phyloP scores from a whole-genome alignment of 2,797 vertebrate species.

The Muscicapa comitata region DNA sequence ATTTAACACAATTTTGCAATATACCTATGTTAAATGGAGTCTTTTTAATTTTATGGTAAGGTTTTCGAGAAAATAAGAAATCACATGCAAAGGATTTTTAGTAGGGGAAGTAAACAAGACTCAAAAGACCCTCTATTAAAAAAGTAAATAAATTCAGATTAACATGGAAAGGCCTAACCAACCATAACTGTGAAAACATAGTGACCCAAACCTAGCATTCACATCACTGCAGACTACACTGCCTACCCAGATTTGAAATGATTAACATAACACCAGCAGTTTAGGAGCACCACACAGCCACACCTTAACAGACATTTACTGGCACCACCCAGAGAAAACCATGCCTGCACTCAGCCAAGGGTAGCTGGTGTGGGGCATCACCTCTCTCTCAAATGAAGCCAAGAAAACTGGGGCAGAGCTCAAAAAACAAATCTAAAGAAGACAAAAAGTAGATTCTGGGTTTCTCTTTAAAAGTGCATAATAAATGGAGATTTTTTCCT shows the following conservation, averaged over 20 bases:
- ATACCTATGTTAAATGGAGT: neutral
- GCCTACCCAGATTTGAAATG: neutral
- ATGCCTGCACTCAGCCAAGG: neutral
- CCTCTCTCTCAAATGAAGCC: neutral
- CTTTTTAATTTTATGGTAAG: constrained; percentile 26
- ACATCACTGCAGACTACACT: neutral
- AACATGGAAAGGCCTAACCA: neutral
- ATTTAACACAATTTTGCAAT: neutral
- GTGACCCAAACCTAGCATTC: neutral
- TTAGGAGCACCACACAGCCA: fast-evolving
- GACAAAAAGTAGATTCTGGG: neutral
- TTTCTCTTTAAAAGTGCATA: neutral
- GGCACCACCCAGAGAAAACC: neutral
- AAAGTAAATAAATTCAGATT: neutral
- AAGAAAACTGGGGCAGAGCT: neutral
- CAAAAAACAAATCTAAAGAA: neutral
- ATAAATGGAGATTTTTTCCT: neutral
- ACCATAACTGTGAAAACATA: neutral
- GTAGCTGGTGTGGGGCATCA: neutral
- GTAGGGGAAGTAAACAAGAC: neutral
- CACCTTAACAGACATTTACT: neutral
- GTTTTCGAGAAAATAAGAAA: neutral
- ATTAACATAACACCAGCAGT: neutral
- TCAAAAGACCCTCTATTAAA: neutral
- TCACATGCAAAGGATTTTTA: neutral